Evolutionary conservation across 2,113 vertebrate genomes (phyloP).

Genomic region (Patagioenas fasciata): DNA sequence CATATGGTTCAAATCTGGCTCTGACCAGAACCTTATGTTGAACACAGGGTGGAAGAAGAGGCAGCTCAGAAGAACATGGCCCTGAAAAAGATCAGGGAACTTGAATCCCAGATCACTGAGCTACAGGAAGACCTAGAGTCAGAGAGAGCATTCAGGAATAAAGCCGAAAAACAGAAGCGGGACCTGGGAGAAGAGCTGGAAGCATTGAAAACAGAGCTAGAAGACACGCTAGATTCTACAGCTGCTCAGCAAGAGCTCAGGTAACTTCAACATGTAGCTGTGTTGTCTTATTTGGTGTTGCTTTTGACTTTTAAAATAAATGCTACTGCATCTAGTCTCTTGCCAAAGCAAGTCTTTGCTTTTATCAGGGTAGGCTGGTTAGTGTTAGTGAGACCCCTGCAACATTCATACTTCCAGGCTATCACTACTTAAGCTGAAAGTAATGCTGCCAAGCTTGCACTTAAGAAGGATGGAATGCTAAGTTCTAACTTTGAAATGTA

Average conservation of each 20-base stretch:
- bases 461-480: background rate
- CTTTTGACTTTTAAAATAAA: background rate
- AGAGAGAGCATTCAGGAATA: slow-evolving; percentile 85
- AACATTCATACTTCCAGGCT: background rate
- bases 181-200: slow-evolving; percentile 97
- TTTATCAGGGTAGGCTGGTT: background rate
- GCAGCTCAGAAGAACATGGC: slow-evolving; percentile 93
- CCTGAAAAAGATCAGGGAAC: slow-evolving; percentile 94
- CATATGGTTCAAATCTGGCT: background rate
- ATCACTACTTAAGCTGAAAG: background rate
- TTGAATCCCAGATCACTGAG: slow-evolving; percentile 94
- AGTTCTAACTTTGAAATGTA: background rate
- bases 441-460: background rate
- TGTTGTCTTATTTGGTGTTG: background rate
- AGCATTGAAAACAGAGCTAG: slow-evolving; percentile 94
- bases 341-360: background rate
- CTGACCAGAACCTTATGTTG: slow-evolving; percentile 11
- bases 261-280: slow-evolving; percentile 65
- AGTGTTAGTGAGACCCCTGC: background rate
- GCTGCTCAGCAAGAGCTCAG: slow-evolving; percentile 96
- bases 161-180: slow-evolving; percentile 94
- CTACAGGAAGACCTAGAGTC: slow-evolving; percentile 96
- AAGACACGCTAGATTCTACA: slow-evolving; percentile 94
- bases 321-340: background rate
- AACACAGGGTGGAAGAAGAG: slow-evolving; percentile 92